Base-by-base conservation (phyloP, 2,797 vertebrate species). In the Periparus ater region DNA sequence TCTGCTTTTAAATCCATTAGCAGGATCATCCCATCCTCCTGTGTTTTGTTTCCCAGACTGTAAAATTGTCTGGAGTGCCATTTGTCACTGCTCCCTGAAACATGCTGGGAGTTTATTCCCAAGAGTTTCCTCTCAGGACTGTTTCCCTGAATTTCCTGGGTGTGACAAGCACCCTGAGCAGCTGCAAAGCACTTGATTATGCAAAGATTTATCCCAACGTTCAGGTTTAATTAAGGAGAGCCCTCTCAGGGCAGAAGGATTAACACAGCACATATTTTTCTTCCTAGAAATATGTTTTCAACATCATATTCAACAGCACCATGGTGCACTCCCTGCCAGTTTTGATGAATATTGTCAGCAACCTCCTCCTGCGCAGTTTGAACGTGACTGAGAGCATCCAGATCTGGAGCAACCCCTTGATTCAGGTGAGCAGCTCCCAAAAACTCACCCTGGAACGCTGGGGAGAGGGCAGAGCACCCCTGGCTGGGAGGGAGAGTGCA, bases 321-420 rank as follows among this genome's bases (percentile, higher is more conserved):
- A 99, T 99, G 34, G 98, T 99, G 51, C 99, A 99, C 95, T 99
- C 99, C 25, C 76, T 99, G 76, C 99, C 99, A 2, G 98, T 99
- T 91, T 88, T 98, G 32, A 98, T 99, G 92, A 99, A 99, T 34
- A 82, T 99, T 3, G 98, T 99, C 57, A 99, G 99, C 97, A 99
- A 99, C 34, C 98, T 98, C 19, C 97, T 99, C 9, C 98, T 99
- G 14, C 97, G 94, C 87, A 97, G 96, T 10, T 95, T 99, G 40
- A 99, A 99, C 1, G 97, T 98, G 13, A 98, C 98, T 0, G 98
- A 98, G 50, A 98, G 42, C 55, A 99, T 99, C 96, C 97, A 98
- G 25, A 98, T 99, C 63, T 99, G 99, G 99, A 99, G 98, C 97
- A 99, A 99, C 90, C 99, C 99, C 1, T 99, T 99, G 40, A 95